Evolutionary conservation across 2,113 vertebrate genomes (phyloP), one percentile per base, ranked within the genome.

Genomic region (Ardeotis arabs): DNA sequence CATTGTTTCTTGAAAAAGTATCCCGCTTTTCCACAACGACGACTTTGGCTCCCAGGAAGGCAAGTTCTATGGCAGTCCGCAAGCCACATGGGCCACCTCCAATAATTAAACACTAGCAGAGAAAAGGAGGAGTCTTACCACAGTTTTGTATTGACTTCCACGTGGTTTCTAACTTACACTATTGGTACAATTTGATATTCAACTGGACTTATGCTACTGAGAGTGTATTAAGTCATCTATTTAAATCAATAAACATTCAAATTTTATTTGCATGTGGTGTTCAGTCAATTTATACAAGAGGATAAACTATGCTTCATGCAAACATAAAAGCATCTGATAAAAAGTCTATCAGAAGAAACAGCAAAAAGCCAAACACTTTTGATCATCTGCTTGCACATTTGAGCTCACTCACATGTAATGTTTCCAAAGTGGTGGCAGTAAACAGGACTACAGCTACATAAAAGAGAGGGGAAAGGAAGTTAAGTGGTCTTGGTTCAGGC

Each of bases 1-100:
- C 99, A 1, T 99, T 99, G 97, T 99, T 99, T 84, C 99, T 98
- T 12, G 99, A 99, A 95, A 99, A 99, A 9, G 99, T 98, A 96
- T 99, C 99, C 72, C 99, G 97, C 97, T 99, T 99, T 96, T 99
- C 99, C 24, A 99, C 98, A 1, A 99, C 98, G 0, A 99, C 98
- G 14, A 99, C 99, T 95, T 99, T 99, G 97, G 99, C 98, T 55
- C 99, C 99, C 93, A 99, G 98, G 89, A 99, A 97, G 86, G 99
- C 98, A 64, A 99, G 98, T 93, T 99, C 99, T 70, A 99, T 99
- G 97, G 99, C 99, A 24, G 99, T 99, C 52, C 99, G 93, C 94
- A 99, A 94, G 74, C 99, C 99, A 45, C 99, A 99, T 1, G 99
- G 99, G 80, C 99, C 99, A 73, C 99, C 99, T 66, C 99, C 99